Percentiles rank a stretch among this genome's conserved stretches.
These are phyloP conservation scores for Patella vulgata DNA, from an alignment of 1,140 invertebrate species.

Conservation along the genomic window DNA sequence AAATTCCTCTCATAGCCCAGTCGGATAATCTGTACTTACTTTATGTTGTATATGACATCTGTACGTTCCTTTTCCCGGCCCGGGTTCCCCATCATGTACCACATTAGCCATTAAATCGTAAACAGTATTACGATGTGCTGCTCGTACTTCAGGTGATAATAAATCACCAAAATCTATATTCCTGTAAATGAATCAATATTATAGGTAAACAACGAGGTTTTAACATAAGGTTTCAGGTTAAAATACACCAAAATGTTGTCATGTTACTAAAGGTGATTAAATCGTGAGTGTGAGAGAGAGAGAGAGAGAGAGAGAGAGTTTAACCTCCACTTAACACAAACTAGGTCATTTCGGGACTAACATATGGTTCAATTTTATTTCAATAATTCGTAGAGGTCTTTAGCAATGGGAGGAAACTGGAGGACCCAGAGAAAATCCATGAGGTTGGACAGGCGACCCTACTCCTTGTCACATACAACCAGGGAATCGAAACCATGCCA, in stretches of 20 bases:
- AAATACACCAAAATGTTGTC: slow-evolving; percentile 1
- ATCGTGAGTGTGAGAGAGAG: no score
- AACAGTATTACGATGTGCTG: slow-evolving; percentile 78
- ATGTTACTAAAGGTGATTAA: no score
- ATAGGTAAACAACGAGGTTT: background rate
- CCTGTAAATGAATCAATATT: slow-evolving; percentile 31
- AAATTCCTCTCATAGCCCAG: no score
- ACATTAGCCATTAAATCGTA: slow-evolving; percentile 99
- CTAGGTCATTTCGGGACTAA: no score
- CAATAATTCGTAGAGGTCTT: no score
- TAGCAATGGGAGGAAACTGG: no score
- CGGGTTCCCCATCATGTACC: slow-evolving; percentile 97
- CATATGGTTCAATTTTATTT: no score
- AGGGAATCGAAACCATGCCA: no score
- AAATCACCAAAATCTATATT: slow-evolving; percentile 96
- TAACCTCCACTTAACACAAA: no score
- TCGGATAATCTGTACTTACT: slow-evolving; percentile 68
- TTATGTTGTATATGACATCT: slow-evolving; percentile 96
- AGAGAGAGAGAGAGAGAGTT: background rate
- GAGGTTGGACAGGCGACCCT: no score
- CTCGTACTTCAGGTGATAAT: slow-evolving; percentile 82
- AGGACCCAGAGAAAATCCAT: no score
- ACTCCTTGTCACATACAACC: no score
- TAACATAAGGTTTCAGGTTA: background rate
- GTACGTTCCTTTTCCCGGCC: slow-evolving; percentile 86